A percentile compares a stretch with the other conserved stretches of the same genome.
phyloP scores from a whole-genome alignment of 1,140 invertebrate genomes.

The Magallana gigas region DNA sequence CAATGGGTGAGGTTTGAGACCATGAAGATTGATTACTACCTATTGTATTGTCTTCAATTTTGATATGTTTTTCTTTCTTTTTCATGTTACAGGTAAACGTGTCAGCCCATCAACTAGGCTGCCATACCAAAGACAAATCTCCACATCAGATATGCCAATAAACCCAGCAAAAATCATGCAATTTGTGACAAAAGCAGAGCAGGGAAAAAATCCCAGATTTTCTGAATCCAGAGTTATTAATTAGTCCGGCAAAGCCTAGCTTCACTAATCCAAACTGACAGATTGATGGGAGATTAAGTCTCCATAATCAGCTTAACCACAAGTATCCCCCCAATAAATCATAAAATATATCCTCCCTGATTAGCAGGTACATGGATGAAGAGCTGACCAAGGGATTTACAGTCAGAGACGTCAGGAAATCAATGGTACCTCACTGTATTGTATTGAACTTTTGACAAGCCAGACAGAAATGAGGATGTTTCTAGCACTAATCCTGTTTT shows the following conservation, averaged over 20 bases:
- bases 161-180: conserved; percentile 16
- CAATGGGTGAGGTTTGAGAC: too few relatives aligned
- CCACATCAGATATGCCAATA: background rate
- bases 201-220: background rate
- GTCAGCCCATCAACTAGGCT: background rate
- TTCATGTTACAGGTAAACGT: background rate
- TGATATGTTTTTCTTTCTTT: background rate
- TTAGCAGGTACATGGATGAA: conserved; percentile 35
- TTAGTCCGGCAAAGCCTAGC: conserved; percentile 30
- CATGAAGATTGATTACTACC: too few relatives aligned
- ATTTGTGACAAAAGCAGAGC: background rate
- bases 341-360: conserved; percentile 27
- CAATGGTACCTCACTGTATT: background rate
- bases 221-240: conserved; percentile 18
- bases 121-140: background rate
- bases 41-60: too few relatives aligned
- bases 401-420: conserved; percentile 29
- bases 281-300: conserved; percentile 30
- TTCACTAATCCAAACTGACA: conserved; percentile 31
- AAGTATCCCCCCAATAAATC: conserved; percentile 28
- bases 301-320: conserved; percentile 13
- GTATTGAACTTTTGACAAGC: background rate
- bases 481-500: background rate
- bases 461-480: background rate
- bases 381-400: conserved; percentile 7